phyloP scores from a whole-genome alignment of 1,140 invertebrate species.

The Antheraea pernyi region DNA sequence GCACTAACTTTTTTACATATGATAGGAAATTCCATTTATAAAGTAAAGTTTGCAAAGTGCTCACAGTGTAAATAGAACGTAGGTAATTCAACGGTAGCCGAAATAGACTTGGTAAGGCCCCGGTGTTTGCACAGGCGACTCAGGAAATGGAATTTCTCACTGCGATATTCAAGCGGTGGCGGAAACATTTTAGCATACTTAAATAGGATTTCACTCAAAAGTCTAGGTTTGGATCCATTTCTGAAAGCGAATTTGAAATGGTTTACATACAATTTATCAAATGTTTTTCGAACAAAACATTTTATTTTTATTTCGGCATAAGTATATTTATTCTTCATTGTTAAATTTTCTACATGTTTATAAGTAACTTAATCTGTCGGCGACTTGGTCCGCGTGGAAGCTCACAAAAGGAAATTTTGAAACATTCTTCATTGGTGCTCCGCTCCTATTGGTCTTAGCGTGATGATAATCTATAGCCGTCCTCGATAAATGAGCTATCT shows the following conservation, averaged over 20 bases:
- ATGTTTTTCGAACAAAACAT: not conserved
- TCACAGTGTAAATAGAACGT: conserved; percentile 5
- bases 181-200: conserved; percentile 8
- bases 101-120: not conserved
- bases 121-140: conserved; percentile 25
- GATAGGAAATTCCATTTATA: conserved; percentile 12
- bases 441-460: no score
- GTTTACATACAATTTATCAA: not conserved
- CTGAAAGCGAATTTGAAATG: not conserved
- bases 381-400: no score
- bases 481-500: no score
- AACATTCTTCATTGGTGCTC: no score
- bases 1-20: not conserved
- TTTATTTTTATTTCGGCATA: no score
- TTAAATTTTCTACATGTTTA: no score
- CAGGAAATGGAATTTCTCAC: conserved; percentile 34
- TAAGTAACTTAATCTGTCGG: no score
- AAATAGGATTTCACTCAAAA: conserved; percentile 12
- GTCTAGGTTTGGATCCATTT: conserved; percentile 3
- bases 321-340: no score
- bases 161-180: conserved; percentile 11
- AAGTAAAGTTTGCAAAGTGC: conserved; percentile 18
- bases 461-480: no score
- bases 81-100: not conserved
- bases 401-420: no score